Evolutionary conservation across 2,113 vertebrate genomes (phyloP).

Genomic region (Nycticryphes semicollaris): DNA sequence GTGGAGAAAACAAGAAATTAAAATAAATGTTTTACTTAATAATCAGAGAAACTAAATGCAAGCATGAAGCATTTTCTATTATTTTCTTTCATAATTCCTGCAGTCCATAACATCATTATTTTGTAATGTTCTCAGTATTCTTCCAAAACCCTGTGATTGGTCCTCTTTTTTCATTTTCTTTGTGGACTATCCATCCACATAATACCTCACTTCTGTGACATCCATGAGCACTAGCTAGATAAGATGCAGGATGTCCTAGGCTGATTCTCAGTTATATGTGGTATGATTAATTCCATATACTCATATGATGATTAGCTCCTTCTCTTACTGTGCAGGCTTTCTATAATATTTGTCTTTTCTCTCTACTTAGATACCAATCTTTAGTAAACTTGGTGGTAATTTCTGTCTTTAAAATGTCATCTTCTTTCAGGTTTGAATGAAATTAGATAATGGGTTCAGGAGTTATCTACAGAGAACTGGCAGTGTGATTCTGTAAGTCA

Average conservation of each 20-base stretch:
- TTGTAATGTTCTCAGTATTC: background rate
- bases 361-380: background rate
- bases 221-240: background rate
- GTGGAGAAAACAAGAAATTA: background rate
- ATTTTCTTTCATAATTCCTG: background rate
- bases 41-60: background rate
- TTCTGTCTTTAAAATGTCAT: background rate
- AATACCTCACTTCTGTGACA: background rate
- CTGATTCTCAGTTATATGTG: background rate
- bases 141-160: background rate
- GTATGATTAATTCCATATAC: background rate
- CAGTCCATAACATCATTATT: background rate
- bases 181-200: background rate
- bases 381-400: background rate
- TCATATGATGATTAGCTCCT: background rate
- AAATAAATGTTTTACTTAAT: background rate
- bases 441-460: background rate
- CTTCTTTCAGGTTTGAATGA: background rate
- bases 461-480: background rate
- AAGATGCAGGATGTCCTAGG: background rate
- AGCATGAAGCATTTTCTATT: background rate
- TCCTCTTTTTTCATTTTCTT: background rate
- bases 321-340: background rate
- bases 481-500: background rate
- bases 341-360: background rate